A percentile compares a stretch with the other conserved stretches of the same genome.
These are phyloP conservation scores for Acronicta alni DNA, from an alignment of 2,888 invertebrate species.

Conservation along the genomic window DNA sequence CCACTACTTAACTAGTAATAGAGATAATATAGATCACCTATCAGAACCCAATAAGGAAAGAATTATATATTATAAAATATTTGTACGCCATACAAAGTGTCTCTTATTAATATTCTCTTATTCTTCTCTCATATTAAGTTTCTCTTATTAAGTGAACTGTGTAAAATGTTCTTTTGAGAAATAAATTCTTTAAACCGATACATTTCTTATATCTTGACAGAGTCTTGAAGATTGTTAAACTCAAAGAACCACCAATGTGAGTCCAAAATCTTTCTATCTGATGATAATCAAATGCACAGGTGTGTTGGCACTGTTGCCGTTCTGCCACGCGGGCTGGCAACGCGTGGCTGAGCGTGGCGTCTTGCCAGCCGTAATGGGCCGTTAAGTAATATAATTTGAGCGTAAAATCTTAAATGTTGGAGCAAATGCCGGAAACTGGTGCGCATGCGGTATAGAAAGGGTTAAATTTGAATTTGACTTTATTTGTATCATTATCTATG, in stretches of 20 bases:
- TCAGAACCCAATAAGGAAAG: too few species aligned
- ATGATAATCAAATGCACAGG: slow-evolving; percentile 40
- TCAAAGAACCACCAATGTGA: slow-evolving; percentile 6
- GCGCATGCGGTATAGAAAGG: not conserved
- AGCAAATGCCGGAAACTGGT: slow-evolving; percentile 8
- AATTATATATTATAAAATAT: too few species aligned
- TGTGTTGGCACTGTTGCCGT: slow-evolving; percentile 46
- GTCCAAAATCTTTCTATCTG: slow-evolving; percentile 7
- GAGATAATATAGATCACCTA: too few species aligned
- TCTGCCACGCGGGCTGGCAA: slow-evolving; percentile 14
- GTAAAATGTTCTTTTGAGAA: too few species aligned
- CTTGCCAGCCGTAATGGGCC: slow-evolving; percentile 44
- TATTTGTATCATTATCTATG: too few species aligned
- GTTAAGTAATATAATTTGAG: slow-evolving; percentile 32
- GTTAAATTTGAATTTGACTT: not conserved
- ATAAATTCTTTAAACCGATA: too few species aligned
- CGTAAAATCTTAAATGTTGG: slow-evolving; percentile 15
- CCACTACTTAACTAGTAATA: too few species aligned
- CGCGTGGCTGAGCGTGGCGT: slow-evolving; percentile 39
- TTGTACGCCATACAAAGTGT: too few species aligned
- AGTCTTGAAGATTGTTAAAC: slow-evolving; percentile 31
- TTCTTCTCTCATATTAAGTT: too few species aligned
- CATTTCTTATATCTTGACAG: too few species aligned
- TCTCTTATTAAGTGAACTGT: too few species aligned
- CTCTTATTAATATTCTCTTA: too few species aligned